Base-by-base conservation (phyloP, 2,797 vertebrate species). In the Champsocephalus esox region DNA sequence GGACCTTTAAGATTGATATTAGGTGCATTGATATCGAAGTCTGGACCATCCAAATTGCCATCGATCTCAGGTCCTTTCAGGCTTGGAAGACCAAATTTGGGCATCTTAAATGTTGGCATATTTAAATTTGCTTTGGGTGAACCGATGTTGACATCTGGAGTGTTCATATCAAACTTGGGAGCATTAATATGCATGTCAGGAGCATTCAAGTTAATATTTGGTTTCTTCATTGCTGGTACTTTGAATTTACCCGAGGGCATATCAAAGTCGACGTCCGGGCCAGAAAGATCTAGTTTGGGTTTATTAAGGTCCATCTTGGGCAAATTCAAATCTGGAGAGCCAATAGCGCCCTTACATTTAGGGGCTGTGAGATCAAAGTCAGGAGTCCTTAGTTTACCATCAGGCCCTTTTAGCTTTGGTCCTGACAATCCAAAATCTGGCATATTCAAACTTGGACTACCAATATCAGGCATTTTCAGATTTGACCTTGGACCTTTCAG, bases 131-230 rank as follows among this genome's bases (percentile, higher is more conserved):
- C 34, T 38, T 38, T 38, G 34, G 34, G 34, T 38, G 34, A 38
- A 38, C 34, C 34, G 34, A 38, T 38, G 34, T 38, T 38, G 34
- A 38, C 34, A 38, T 38, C 34, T 38, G 34, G 34, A 38, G 34
- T 38, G 34, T 38, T 38, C 43, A 77, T 52, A 57, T 85, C 52
- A 0, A 87, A 3, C 4, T 87, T 70, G 28, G 88, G 83, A 9
- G 64, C 12, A 44, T 89, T 65, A 46, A 91, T 87, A 34, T 85
- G 86, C 21, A 92, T 41, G 12, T 89, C 91, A 56, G 91, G 92
- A 21, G 77, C 44, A 61, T 86, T 86, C 6, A 93, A 28, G 51
- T 21, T 38, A 38, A 73, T 5, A n/a, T 73, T 67, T 48, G 81
- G 78, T 14, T 67, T 79, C 19, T 61, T 62, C 9, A 84, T n/a